Percentiles rank a stretch among this genome's conserved stretches.
These are phyloP conservation scores for Paramisgurnus dabryanus DNA, from an alignment of 2,113 vertebrate genomes.

Conservation along the genomic window DNA sequence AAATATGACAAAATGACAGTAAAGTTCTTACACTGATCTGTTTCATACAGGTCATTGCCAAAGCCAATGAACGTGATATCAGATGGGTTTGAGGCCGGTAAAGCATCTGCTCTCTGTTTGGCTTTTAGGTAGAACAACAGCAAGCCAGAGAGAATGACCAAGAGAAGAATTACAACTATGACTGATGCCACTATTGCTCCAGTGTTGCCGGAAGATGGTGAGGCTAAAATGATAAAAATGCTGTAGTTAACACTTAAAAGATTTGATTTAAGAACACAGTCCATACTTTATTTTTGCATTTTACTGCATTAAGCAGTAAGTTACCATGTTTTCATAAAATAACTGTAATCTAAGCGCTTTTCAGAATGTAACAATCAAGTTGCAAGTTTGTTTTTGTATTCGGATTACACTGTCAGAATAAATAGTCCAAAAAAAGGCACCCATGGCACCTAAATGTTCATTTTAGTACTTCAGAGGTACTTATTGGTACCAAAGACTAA, in stretches of 20 bases:
- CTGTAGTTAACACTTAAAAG: background rate
- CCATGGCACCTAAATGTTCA: too few species aligned
- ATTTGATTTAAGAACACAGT: background rate
- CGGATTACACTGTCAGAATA: too few species aligned
- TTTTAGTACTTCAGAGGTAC: too few species aligned
- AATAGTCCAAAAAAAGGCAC: too few species aligned
- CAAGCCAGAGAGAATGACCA: constrained; percentile 57
- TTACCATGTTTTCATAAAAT: too few species aligned
- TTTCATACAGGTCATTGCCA: constrained; percentile 58
- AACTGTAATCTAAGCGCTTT: too few species aligned
- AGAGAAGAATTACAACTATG: constrained; percentile 67
- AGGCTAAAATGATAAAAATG: constrained; percentile 48
- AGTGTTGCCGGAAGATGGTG: constrained; percentile 2
- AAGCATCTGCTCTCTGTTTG: background rate
- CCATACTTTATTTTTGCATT: background rate
- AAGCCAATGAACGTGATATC: constrained; percentile 40
- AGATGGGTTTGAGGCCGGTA: accelerated
- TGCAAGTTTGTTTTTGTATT: too few species aligned
- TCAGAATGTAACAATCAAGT: too few species aligned
- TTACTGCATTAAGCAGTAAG: too few species aligned
- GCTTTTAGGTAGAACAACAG: constrained; percentile 64
- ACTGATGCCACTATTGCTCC: constrained; percentile 63
- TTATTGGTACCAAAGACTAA: too few species aligned
- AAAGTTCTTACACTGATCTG: background rate
- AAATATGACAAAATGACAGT: background rate